Evolutionary conservation across 2,888 invertebrate species (phyloP), one percentile per base, ranked within the genome.

Genomic region (Polyommatus iphigenia): DNA sequence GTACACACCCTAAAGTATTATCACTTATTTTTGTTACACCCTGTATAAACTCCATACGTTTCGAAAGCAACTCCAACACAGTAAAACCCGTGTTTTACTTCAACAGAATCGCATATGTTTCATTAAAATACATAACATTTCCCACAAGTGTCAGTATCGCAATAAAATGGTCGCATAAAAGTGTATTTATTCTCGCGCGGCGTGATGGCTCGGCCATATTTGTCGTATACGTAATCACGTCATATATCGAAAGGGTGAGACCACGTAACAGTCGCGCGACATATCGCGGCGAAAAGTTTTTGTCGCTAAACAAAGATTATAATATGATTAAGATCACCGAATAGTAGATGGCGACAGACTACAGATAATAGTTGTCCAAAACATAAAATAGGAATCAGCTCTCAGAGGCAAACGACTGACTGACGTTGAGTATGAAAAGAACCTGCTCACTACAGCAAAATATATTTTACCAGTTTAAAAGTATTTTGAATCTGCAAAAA

Each of bases 141-240:
- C 73, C 24, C 75, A 75, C 73, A 80, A 78, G 76, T 79, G 80
- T 79, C 79, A 77, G 79, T 81, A 79, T 79, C 79, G 79, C 77
- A 79, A 71, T 76, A 78, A 57, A 81, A 79, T 79, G 78, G 79
- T 76, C 79, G 79, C 78, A 78, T 71, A 73, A 79, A 79, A 77
- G 71, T 78, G 62, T 80, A 80, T 79, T 81, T 80, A 80, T 78
- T 73, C 57, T 77, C 54, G 59, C 78, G 78, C 50, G 75, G 54
- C 50, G 79, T 79, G 78, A 80, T 78, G 79, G 78, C 77, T 24
- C 77, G 75, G 77, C 77, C 76, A 62, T 78, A 79, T 80, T 78
- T 79, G 78, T 78, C 77, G 62, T 20, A 75, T 50, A 15, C 75
- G 24, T 75, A 75, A 75, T 54, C 75, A 75, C 75, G 29, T 29